Base-by-base conservation (phyloP, 2,888 invertebrate species). In the Neoitamus cyanurus region DNA sequence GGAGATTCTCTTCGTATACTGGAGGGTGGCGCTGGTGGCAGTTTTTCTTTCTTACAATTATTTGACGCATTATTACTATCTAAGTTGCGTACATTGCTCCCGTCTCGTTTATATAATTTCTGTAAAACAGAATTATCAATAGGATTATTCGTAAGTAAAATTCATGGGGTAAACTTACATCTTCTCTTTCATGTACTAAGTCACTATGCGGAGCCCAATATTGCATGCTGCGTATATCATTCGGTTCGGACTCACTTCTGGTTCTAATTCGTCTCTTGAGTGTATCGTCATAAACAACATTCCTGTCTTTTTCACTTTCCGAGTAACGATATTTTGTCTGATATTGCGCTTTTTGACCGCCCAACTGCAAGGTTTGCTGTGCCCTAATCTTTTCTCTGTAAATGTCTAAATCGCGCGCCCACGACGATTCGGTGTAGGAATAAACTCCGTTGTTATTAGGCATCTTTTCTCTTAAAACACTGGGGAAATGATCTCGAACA, bases 221-320 rank as follows among this genome's bases (percentile, higher is more conserved):
- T 73, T 42, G 75, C 84, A 84, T 77, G 15, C 28, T 75, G 6
- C 68, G 37, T 58, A 84, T 75, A 69, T 84, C 84, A 15, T 84
- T 84, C n/a, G 84, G 84, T 30, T 84, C 84, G 6, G 84, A 84
- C 77, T 84, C 84, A 77, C 84, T 84, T 77, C 84, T 84, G 2
- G 31, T 36, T 30, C 84, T 37, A 73, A 83, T 73, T 25, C 75
- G 31, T 15, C 72, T 25, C 13, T 80, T 80, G 58, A 58, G 30
- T 0, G 78, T 30, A 13, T 46, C 83, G n/a, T 42, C 37, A 13
- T 15, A 42, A 30, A n/a, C 34, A 11, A 30, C 42, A 46, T 72
- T 48, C 5, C 20, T 13, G 4, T 73, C 73, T 48, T 73, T 73
- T 83, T 83, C 83, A 73, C 83, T 83, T 58, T 83, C 83, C 9